A percentile compares a stretch with the other conserved stretches of the same genome.
Conservation (phyloP, 1,140 invertebrate species). For the Drosophila bocki region DNA sequence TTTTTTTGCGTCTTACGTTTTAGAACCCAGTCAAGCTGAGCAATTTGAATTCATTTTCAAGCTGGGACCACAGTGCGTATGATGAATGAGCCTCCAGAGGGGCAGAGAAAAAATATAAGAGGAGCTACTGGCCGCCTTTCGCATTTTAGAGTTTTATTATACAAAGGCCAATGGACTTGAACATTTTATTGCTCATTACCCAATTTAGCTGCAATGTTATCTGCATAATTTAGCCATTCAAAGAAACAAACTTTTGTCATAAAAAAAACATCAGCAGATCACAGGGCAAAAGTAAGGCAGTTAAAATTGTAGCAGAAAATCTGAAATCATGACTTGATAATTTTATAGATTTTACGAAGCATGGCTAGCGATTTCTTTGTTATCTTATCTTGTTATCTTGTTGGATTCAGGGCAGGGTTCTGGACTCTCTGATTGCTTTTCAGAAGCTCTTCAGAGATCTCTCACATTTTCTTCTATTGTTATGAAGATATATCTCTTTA, state of each 20-base stretch:
- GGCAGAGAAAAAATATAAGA: not conserved
- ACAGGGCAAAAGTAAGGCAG: slow-evolving; percentile 8
- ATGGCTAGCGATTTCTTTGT: slow-evolving; percentile 1
- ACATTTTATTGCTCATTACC: slow-evolving; percentile 45
- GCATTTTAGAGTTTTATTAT: slow-evolving; percentile 65
- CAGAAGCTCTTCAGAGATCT: not conserved
- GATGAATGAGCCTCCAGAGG: slow-evolving; percentile 30
- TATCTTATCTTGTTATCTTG: slow-evolving; percentile 35
- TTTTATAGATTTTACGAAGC: slow-evolving; percentile 7
- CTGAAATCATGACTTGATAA: slow-evolving; percentile 7
- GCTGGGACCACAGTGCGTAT: slow-evolving; percentile 49
- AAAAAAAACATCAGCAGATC: slow-evolving; percentile 27
- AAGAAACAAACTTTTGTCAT: slow-evolving; percentile 56
- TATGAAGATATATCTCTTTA: not conserved
- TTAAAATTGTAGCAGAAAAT: slow-evolving; percentile 1
- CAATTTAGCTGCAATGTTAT: slow-evolving; percentile 39
- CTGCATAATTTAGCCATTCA: slow-evolving; percentile 62
- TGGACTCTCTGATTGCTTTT: slow-evolving; percentile 10
- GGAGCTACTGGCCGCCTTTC: not conserved
- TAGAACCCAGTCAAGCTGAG: slow-evolving; percentile 32
- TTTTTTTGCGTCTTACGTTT: slow-evolving; percentile 67
- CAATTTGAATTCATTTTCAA: slow-evolving; percentile 39
- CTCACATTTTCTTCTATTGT: not conserved
- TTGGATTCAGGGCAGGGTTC: slow-evolving; percentile 1
- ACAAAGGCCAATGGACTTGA: slow-evolving; percentile 44